Conservation (phyloP, 2,888 invertebrate species). For the Andrena chrysosceles region DNA sequence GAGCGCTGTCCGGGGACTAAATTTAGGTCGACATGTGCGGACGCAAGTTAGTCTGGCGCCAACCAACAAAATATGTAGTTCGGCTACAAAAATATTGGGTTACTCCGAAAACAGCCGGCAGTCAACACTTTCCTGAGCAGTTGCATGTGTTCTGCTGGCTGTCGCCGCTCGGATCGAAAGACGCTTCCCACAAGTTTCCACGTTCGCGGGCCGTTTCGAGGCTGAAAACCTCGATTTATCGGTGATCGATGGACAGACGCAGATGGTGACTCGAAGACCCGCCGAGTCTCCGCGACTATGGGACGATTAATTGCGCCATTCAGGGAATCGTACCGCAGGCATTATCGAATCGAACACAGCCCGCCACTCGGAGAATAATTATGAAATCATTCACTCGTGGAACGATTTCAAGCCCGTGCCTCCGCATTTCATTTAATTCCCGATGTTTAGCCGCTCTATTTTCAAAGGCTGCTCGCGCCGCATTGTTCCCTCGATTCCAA, state of each 20-base stretch:
- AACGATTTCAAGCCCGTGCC: conserved; percentile 57
- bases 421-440: conserved; percentile 60
- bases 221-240: background rate
- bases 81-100: conserved; percentile 82
- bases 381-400: conserved; percentile 65
- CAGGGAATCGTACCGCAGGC: conserved; percentile 53
- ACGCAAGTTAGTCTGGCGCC: conserved; percentile 81
- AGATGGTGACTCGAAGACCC: conserved; percentile 22
- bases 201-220: background rate
- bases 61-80: conserved; percentile 73
- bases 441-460: conserved; percentile 61
- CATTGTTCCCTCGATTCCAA: conserved; percentile 50
- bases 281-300: conserved; percentile 3
- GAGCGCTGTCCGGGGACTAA: conserved; percentile 63
- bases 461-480: conserved; percentile 54
- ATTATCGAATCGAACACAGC: conserved; percentile 55
- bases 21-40: conserved; percentile 79
- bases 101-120: conserved; percentile 82
- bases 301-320: conserved; percentile 61
- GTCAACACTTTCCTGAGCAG: conserved; percentile 83
- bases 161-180: conserved; percentile 3
- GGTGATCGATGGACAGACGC: background rate
- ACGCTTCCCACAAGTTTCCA: conserved; percentile 16
- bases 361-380: conserved; percentile 64
- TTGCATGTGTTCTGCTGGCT: conserved; percentile 74